These are phyloP conservation scores for Pachycephus smyrnensis DNA, from an alignment of 2,888 invertebrate genomes.

Conservation along the genomic window DNA sequence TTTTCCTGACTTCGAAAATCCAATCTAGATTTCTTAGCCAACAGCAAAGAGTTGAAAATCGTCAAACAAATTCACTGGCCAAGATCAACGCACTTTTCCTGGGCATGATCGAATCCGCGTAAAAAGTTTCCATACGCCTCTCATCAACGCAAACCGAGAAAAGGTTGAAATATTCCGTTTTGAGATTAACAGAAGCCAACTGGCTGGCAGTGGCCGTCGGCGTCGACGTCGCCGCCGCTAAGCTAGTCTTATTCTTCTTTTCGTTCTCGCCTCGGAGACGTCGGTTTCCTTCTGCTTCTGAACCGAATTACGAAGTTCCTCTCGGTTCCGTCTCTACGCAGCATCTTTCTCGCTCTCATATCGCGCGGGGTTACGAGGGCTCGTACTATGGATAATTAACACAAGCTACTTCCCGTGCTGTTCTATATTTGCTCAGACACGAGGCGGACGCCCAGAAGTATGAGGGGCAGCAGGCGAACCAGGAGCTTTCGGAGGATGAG, in stretches of 20 bases:
- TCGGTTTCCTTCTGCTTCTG: conserved; percentile 5
- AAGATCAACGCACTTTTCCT: conserved; percentile 21
- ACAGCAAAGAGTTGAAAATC: too few relatives aligned
- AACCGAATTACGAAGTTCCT: conserved; percentile 30
- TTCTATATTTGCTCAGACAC: conserved; percentile 43
- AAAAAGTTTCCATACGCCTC: conserved; percentile 11
- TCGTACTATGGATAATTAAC: conserved; percentile 53
- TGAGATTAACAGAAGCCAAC: conserved; percentile 51
- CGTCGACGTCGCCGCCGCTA: too few relatives aligned
- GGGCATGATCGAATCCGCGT: conserved; percentile 18
- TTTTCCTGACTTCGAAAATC: too few relatives aligned
- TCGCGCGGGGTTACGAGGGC: conserved; percentile 20
- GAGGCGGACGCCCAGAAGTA: conserved; percentile 15
- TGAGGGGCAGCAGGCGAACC: conserved; percentile 18
- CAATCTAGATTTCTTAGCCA: too few relatives aligned
- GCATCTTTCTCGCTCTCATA: conserved; percentile 5
- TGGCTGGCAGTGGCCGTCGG: conserved; percentile 40
- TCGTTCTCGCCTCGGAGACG: neutral
- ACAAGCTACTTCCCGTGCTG: conserved; percentile 39
- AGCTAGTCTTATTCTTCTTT: too few relatives aligned
- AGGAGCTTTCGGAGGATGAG: neutral
- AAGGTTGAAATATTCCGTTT: conserved; percentile 49
- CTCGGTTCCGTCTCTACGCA: conserved; percentile 20
- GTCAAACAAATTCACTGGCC: conserved; percentile 9
- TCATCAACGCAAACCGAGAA: conserved; percentile 28